Base-by-base conservation (phyloP, 2,888 invertebrate genomes). In the Melipona bicolor region DNA sequence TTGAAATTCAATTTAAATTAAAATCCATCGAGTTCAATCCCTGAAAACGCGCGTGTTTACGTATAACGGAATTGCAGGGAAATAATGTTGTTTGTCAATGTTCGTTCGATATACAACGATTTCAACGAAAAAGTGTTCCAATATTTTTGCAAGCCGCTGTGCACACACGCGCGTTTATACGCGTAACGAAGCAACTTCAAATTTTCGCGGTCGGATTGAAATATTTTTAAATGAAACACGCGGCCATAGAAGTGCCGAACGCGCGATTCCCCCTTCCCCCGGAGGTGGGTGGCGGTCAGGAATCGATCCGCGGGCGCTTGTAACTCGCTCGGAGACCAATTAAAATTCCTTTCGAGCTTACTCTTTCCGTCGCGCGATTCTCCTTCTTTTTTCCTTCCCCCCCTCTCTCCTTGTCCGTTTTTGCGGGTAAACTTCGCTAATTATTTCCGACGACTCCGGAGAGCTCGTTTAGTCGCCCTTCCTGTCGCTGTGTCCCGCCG, bases 251-350 rank as follows among this genome's bases (percentile, higher is more conserved):
- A 81, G 65, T 65, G 77, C 64, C 64, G 77, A 59, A 81, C 77
- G 54, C 59, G 59, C 73, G 67, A 36, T 36, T 36, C 36, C 9
- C 36, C 9, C 36, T 32, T 32, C 4, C 43, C 50, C 9, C 62
- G 32, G 27, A 15, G 32, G 21, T 59, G 32, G 19, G 4, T 9
- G 17, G 70, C 19, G 67, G 21, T 65, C 65, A 67, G 32, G 36
- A 43, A 69, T 77, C 75, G 75, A 76, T 76, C 27, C 72, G 21
- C 43, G 67, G 50, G 56, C 49, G 75, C 67, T 59, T 71, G 81
- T 69, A 80, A 89, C 86, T 84, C 81, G 84, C 81, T 54, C 67
- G 70, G 86, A 67, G 83, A 81, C 84, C 90, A 90, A 91, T 90
- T 90, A 90, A 90, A 90, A 89, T 89, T 83, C 81, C 83, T 79